A percentile compares a stretch with the other conserved stretches of the same genome.
Conservation (phyloP, 1,140 invertebrate genomes). For the Apis dorsata region DNA sequence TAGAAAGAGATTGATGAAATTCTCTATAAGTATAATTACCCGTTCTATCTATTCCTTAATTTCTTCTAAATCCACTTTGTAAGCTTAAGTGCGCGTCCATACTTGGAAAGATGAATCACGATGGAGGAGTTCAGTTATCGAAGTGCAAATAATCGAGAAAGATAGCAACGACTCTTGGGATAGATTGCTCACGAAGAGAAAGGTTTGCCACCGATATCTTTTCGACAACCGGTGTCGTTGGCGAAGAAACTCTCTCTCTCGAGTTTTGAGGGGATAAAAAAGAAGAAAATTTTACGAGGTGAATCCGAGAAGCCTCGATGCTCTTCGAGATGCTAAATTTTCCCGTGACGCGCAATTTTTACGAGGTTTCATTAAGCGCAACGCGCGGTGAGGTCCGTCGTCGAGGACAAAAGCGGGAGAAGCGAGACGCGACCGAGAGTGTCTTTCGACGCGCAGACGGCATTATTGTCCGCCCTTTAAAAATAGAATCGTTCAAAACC, state of each 20-base stretch:
- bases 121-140: no score
- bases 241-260: not conserved
- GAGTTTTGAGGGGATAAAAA: not conserved
- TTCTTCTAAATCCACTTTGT: no score
- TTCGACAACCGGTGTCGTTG: constrained; percentile 5
- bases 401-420: constrained; percentile 19
- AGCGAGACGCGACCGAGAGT: not conserved
- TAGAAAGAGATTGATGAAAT: no score
- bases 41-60: no score
- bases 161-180: not conserved
- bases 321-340: constrained; percentile 27
- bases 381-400: not conserved
- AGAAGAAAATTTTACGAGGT: constrained; percentile 51
- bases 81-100: no score
- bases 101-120: no score
- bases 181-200: not conserved
- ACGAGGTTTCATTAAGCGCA: constrained; percentile 43
- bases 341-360: constrained; percentile 34
- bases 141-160: no score
- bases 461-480: constrained; percentile 52
- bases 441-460: constrained; percentile 37
- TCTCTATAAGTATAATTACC: no score
- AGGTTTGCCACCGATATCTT: constrained; percentile 45
- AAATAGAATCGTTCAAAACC: constrained; percentile 47
- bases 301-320: no score